Conservation (phyloP, 2,888 invertebrate species). For the Spisula solida region DNA sequence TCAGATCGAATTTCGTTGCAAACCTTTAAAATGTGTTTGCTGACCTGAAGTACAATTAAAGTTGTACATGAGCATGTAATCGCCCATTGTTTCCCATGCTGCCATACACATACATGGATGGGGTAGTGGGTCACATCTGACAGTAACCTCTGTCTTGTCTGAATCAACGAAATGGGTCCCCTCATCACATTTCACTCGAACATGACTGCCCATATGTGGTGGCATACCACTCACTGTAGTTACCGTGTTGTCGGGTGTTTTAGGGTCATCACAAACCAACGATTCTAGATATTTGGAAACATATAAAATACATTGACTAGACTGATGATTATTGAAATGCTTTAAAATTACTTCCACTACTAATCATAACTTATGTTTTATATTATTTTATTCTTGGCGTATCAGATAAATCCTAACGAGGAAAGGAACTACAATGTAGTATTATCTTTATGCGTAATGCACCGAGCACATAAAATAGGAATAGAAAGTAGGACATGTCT, state of each 20-base stretch:
- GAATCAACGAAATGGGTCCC: constrained; percentile 54
- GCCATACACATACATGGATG: constrained; percentile 68
- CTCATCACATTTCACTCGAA: constrained; percentile 54
- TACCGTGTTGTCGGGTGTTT: constrained; percentile 37
- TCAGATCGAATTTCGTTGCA: no score
- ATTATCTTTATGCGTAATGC: no score
- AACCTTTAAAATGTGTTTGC: background rate
- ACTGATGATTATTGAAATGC: no score
- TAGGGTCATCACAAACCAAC: constrained; percentile 54
- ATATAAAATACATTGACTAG: background rate
- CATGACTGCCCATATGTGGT: constrained; percentile 49
- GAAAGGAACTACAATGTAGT: no score
- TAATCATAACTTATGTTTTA: no score
- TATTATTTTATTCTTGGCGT: no score
- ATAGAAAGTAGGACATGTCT: no score
- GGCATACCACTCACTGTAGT: constrained; percentile 40
- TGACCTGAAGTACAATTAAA: constrained; percentile 56
- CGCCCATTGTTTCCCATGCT: constrained; percentile 43
- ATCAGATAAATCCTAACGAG: no score
- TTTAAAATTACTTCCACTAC: no score
- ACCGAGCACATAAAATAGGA: no score
- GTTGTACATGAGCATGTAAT: constrained; percentile 50
- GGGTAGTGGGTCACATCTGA: constrained; percentile 59
- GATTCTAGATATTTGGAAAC: constrained; percentile 46
- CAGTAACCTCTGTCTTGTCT: constrained; percentile 27